Conservation (phyloP, 30 jellyfish, hydroid and myxozoan species). For the Aurelia coerulea region DNA sequence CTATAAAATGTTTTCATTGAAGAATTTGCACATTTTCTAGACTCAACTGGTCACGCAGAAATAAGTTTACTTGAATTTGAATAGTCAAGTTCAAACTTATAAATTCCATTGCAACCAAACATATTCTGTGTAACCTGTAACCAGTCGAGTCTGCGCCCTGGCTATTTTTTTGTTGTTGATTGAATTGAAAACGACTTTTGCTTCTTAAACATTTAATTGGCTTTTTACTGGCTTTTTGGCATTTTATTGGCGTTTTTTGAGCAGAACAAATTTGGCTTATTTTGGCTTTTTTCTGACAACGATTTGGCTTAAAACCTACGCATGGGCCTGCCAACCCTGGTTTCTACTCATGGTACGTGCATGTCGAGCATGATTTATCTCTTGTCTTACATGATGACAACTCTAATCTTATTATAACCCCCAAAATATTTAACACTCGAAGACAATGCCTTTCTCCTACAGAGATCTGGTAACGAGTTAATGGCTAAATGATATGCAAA, state of each 20-base stretch:
- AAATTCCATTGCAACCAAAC: slow-evolving; percentile 15
- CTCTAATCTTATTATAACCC: too few species aligned
- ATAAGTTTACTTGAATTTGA: neutral
- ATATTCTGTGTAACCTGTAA: slow-evolving; percentile 12
- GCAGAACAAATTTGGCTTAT: slow-evolving; percentile 22
- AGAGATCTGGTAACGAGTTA: too few species aligned
- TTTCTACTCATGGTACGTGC: too few species aligned
- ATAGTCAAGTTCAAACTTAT: slow-evolving; percentile 4
- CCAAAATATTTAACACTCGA: too few species aligned
- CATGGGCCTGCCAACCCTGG: slow-evolving; percentile 41
- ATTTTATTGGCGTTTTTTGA: slow-evolving; percentile 34
- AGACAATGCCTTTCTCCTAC: too few species aligned
- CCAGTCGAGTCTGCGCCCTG: slow-evolving; percentile 24
- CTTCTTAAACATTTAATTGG: slow-evolving; percentile 16
- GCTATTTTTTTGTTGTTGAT: neutral
- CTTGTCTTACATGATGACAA: too few species aligned
- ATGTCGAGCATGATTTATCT: too few species aligned
- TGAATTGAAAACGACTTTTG: slow-evolving; percentile 9
- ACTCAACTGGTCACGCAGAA: neutral
- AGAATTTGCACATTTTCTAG: slow-evolving; percentile 2
- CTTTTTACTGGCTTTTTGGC: slow-evolving; percentile 6
- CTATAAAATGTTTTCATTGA: slow-evolving; percentile 9
- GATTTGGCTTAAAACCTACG: slow-evolving; percentile 56
- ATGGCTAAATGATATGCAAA: too few species aligned
- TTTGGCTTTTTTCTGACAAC: slow-evolving; percentile 44